These are phyloP conservation scores for Pachyrhynchus sulphureomaculatus DNA, from an alignment of 1,140 invertebrate genomes.

Conservation along the genomic window DNA sequence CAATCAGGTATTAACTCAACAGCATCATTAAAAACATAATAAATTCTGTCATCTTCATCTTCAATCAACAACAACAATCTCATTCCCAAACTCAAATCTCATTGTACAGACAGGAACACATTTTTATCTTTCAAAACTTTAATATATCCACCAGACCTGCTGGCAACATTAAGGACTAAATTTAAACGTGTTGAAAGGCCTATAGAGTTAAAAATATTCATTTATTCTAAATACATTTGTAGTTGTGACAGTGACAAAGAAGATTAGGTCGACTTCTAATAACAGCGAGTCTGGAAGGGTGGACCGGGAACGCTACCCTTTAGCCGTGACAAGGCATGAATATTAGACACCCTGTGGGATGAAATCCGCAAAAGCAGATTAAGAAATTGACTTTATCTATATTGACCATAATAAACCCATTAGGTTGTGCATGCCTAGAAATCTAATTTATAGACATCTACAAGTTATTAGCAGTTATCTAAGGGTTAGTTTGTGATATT, in stretches of 20 bases:
- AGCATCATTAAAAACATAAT: too few species aligned
- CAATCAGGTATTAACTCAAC: too few species aligned
- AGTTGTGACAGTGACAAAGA: constrained; percentile 40
- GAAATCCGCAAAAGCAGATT: constrained; percentile 35
- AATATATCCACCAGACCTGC: not conserved
- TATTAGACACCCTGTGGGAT: constrained; percentile 33
- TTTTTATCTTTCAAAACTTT: not conserved
- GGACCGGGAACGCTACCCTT: constrained; percentile 21
- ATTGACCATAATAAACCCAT: constrained; percentile 22
- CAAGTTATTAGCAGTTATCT: too few species aligned
- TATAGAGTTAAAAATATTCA: constrained; percentile 33
- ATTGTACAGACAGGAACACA: not conserved
- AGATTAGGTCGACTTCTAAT: constrained; percentile 25
- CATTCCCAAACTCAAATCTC: too few species aligned
- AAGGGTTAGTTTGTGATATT: too few species aligned
- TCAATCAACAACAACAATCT: too few species aligned
- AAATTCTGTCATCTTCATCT: too few species aligned
- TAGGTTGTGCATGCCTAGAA: too few species aligned
- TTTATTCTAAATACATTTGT: constrained; percentile 34
- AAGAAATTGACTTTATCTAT: constrained; percentile 34
- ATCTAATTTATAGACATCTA: too few species aligned
- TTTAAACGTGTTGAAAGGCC: constrained; percentile 35
- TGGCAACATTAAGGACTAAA: constrained; percentile 1
- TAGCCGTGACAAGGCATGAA: constrained; percentile 38
- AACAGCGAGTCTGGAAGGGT: not conserved